Evolutionary conservation across 2,797 vertebrate genomes (phyloP).

Genomic region (Sebastes taczanowskii): DNA sequence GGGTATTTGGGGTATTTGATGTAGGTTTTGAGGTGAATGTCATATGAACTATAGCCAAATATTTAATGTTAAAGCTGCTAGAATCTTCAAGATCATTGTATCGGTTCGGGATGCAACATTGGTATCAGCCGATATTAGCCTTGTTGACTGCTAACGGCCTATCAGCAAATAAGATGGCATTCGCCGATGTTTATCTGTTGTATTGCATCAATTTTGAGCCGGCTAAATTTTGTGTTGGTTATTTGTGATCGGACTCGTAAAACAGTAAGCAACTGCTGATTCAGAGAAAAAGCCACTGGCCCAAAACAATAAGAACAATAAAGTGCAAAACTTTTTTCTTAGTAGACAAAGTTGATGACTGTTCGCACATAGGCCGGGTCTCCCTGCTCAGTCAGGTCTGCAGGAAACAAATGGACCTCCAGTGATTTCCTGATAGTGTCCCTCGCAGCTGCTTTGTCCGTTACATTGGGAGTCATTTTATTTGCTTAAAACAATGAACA

Average conservation of each 20-base stretch:
- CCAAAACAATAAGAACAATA: not conserved
- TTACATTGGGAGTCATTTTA: not conserved
- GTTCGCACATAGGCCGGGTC: not conserved
- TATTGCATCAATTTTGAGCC: too few relatives aligned
- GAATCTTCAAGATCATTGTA: not conserved
- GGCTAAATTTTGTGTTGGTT: too few relatives aligned
- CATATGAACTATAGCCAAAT: not conserved
- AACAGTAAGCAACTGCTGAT: too few relatives aligned
- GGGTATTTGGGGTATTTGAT: not conserved
- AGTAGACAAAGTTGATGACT: not conserved
- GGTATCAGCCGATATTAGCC: not conserved
- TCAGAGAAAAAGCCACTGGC: too few relatives aligned
- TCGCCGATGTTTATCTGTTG: not conserved
- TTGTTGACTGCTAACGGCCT: not conserved
- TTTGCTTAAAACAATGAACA: not conserved
- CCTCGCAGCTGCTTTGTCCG: not conserved
- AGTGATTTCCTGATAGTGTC: not conserved
- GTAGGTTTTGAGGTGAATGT: not conserved
- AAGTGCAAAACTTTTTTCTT: not conserved
- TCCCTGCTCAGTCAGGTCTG: not conserved
- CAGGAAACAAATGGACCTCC: conserved; percentile 1
- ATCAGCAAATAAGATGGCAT: not conserved
- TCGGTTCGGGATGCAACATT: not conserved
- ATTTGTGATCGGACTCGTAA: too few relatives aligned
- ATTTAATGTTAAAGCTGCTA: not conserved